These are phyloP conservation scores for Pelecanoides urinatrix DNA, from an alignment of 2,113 vertebrate genomes.

Conservation along the genomic window DNA sequence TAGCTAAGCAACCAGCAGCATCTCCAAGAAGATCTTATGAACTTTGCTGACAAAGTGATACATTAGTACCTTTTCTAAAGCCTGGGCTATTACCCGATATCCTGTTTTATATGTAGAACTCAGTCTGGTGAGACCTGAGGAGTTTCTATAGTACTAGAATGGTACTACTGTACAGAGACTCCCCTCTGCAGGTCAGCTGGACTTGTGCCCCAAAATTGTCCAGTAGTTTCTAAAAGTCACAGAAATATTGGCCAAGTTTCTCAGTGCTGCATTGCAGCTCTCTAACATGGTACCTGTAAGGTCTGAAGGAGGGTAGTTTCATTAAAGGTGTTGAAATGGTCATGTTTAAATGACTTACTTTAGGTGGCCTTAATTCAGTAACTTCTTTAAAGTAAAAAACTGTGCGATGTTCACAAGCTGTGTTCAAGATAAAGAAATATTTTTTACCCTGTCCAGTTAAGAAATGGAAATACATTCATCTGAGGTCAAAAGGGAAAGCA, in stretches of 20 bases:
- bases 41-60: background rate
- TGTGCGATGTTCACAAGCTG: background rate
- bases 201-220: background rate
- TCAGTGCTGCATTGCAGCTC: background rate
- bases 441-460: background rate
- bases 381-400: background rate
- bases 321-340: background rate
- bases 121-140: background rate
- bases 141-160: background rate
- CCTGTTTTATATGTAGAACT: background rate
- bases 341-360: background rate
- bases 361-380: background rate
- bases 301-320: background rate
- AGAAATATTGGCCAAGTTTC: background rate
- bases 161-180: background rate
- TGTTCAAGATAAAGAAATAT: background rate
- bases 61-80: background rate
- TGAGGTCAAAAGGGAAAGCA: background rate
- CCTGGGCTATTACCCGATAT: background rate
- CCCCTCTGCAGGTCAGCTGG: background rate
- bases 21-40: background rate
- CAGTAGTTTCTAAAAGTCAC: background rate
- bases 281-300: fast-evolving
- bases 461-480: background rate
- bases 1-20: background rate